These are phyloP conservation scores for Ptiloglossa arizonensis DNA, from an alignment of 1,140 invertebrate species.

Conservation along the genomic window DNA sequence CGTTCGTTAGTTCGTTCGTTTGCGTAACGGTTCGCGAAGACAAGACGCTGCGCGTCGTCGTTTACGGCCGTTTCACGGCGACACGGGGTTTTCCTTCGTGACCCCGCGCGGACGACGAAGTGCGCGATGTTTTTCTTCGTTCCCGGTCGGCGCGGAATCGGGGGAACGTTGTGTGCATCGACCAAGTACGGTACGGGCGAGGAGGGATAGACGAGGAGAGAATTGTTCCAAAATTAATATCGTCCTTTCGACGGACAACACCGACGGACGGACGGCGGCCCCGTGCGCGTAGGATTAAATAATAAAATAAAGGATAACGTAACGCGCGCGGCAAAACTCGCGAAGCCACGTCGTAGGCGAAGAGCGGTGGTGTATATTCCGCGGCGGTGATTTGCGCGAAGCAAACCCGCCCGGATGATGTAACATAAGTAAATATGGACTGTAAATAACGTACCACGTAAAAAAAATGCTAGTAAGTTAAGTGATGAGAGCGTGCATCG, in stretches of 20 bases:
- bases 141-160: neutral
- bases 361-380: constrained; percentile 67
- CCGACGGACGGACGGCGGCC: constrained; percentile 48
- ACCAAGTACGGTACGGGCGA: neutral
- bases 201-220: too few species aligned
- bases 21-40: neutral
- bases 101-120: too few species aligned
- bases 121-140: neutral
- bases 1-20: constrained; percentile 43
- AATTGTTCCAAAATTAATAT: too few species aligned
- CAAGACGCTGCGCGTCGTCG: neutral
- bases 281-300: constrained; percentile 16
- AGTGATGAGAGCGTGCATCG: constrained; percentile 73
- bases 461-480: constrained; percentile 80
- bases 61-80: too few species aligned
- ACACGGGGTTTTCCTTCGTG: too few species aligned
- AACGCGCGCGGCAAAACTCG: constrained; percentile 46
- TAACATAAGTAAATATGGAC: constrained; percentile 82
- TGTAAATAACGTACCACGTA: constrained; percentile 82
- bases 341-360: too few species aligned
- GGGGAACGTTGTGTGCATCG: constrained; percentile 23
- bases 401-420: constrained; percentile 78
- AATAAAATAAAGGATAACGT: constrained; percentile 43
- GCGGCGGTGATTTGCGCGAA: constrained; percentile 74
- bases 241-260: neutral